A percentile compares a stretch with the other conserved stretches of the same genome.
phyloP scores from a whole-genome alignment of 2,888 invertebrate species.

The Pachycephus smyrnensis region DNA sequence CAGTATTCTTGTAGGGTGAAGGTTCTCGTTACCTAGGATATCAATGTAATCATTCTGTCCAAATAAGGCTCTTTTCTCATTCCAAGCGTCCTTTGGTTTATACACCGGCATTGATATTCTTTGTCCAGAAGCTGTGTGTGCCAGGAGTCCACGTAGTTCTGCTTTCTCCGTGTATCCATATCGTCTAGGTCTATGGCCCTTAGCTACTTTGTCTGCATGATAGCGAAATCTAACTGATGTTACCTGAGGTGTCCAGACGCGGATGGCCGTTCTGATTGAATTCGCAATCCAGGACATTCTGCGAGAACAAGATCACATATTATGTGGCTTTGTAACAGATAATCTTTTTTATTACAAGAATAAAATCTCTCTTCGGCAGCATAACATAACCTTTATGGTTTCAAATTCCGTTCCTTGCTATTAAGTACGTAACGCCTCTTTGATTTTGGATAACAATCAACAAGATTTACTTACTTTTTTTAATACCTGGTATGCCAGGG shows the following conservation, averaged over 20 bases:
- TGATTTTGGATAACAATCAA: not conserved
- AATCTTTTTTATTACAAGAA: not conserved
- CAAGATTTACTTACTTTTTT: not conserved
- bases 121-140: conserved; percentile 72
- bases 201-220: conserved; percentile 70
- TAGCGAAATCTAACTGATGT: conserved; percentile 69
- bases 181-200: conserved; percentile 75
- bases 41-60: conserved; percentile 99
- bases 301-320: conserved; percentile 1
- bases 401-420: not conserved
- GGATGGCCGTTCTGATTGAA: conserved; percentile 26
- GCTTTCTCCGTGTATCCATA: conserved; percentile 80
- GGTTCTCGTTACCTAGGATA: conserved; percentile 86
- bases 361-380: not conserved
- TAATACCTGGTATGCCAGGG: not conserved
- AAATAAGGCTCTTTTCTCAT: conserved; percentile 81
- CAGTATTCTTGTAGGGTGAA: conserved; percentile 86
- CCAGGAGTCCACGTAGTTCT: conserved; percentile 77
- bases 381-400: not conserved
- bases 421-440: not conserved
- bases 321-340: not conserved
- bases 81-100: conserved; percentile 81
- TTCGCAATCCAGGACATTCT: conserved; percentile 50
- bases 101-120: conserved; percentile 77
- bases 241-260: conserved; percentile 62